A percentile compares a stretch with the other conserved stretches of the same genome.
Conservation (phyloP, 2,797 vertebrate species). For the Scyliorhinus canicula region DNA sequence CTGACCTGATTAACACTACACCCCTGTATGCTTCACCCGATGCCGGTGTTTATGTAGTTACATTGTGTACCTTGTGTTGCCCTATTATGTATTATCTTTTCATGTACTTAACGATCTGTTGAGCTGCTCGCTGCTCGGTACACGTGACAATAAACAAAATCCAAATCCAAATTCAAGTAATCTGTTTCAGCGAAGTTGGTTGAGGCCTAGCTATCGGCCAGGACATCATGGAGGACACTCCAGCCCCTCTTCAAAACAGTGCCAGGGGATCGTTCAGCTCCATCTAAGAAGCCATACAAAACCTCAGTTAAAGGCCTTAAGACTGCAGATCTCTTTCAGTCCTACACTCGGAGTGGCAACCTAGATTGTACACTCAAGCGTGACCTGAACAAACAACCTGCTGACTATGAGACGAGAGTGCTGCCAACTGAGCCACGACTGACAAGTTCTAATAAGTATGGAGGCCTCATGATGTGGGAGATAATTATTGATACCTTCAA, state of each 20-base stretch:
- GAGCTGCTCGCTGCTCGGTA: too few species aligned
- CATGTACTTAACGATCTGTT: too few species aligned
- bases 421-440: not conserved
- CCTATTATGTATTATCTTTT: too few species aligned
- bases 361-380: too few species aligned
- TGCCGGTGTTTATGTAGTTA: too few species aligned
- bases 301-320: not conserved
- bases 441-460: not conserved
- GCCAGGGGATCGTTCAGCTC: not conserved
- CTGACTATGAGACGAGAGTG: not conserved
- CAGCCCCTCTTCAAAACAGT: not conserved
- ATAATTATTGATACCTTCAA: not conserved
- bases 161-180: too few species aligned
- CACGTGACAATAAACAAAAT: too few species aligned
- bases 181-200: not conserved
- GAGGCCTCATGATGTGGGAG: not conserved
- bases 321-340: not conserved
- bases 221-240: not conserved
- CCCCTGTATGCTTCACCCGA: too few species aligned
- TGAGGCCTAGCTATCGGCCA: not conserved
- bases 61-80: too few species aligned
- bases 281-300: not conserved
- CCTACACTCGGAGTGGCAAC: not conserved
- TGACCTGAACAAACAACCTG: not conserved
- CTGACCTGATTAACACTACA: too few species aligned